These are phyloP conservation scores for Oostethus manadensis DNA, from an alignment of 2,113 vertebrate genomes.

Conservation along the genomic window DNA sequence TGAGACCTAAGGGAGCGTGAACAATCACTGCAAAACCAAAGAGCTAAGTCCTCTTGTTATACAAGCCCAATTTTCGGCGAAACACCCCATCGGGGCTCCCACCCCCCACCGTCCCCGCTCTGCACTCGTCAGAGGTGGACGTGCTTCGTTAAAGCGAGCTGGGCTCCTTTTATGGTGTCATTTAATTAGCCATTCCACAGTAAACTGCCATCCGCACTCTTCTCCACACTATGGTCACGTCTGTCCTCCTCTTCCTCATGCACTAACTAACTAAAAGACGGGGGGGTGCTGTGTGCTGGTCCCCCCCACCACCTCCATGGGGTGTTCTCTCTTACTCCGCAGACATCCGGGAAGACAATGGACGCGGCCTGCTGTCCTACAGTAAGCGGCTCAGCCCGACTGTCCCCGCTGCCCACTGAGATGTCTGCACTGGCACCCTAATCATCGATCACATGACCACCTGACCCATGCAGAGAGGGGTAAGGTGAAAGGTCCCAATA, in stretches of 20 bases:
- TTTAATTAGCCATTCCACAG: conserved; percentile 79
- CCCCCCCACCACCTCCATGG: conserved; percentile 43
- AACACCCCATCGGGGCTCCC: conserved; percentile 60
- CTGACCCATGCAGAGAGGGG: conserved; percentile 24
- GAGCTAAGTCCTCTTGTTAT: conserved; percentile 86
- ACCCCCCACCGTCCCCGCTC: conserved; percentile 34
- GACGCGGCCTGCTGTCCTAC: conserved; percentile 35
- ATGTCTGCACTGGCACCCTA: conserved; percentile 46
- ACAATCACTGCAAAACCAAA: conserved; percentile 86
- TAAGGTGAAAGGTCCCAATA: conserved; percentile 6
- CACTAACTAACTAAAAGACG: conserved; percentile 61
- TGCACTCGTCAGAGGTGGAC: conserved; percentile 60
- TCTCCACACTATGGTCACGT: conserved; percentile 26
- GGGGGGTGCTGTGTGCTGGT: conserved; percentile 35
- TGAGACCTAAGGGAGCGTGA: conserved; percentile 89
- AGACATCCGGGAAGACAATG: conserved; percentile 51
- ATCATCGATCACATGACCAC: conserved; percentile 59
- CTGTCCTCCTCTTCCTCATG: conserved; percentile 37
- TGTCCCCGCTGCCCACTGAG: conserved; percentile 67
- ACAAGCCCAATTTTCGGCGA: conserved; percentile 80
- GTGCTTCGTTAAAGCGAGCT: conserved; percentile 80
- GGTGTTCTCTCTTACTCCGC: conserved; percentile 37
- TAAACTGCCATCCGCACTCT: conserved; percentile 61
- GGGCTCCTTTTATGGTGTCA: conserved; percentile 72
- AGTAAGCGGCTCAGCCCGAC: conserved; percentile 60